Evolutionary conservation across 1,140 invertebrate species (phyloP), one percentile per base, ranked within the genome.

Genomic region (Drosophila miranda): DNA sequence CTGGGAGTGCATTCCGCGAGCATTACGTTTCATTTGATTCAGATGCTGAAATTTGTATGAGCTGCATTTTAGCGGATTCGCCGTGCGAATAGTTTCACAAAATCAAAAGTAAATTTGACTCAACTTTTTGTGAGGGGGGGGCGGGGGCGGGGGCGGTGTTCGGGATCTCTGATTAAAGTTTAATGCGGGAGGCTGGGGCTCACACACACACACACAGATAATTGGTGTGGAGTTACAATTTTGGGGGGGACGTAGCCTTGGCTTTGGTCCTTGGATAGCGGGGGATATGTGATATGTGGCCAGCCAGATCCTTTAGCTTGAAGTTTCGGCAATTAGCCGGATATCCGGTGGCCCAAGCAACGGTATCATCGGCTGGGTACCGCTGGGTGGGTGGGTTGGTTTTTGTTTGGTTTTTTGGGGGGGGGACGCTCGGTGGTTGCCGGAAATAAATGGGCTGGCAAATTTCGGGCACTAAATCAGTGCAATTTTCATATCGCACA

Each of bases 401-500:
- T 7, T 56, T 68, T 3, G 3, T 2, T 8, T 8, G 30, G 34
- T 1, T 13, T 3, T 16, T 16, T 16, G 16, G 16, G 16, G 34
- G 34, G 19, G 16, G 34, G 34, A 1, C 19, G 19, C 1, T 1
- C 19, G 30, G 30, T 62, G 62, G 43, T 16, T 26, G 13, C 11
- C 34, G 30, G 9, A 68, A 82, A 82, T 54, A 82, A 78, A 82
- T 78, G 63, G 69, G 57, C 43, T 54, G 60, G 57, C 60, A 75
- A 78, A 83, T 83, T 71, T 59, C 45, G 46, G 46, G 30, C 68
- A 74, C 67, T 86, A 80, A 86, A 86, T 76, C 80, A 80, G 81
- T 83, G 79, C 75, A 75, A 71, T 83, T 83, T 77, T 75, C 79
- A 78, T 83, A 83, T 83, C 79, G 67, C 48, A 70, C 68, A 64